phyloP scores from a whole-genome alignment of 1,140 invertebrate genomes.

The Tenebrio molitor region DNA sequence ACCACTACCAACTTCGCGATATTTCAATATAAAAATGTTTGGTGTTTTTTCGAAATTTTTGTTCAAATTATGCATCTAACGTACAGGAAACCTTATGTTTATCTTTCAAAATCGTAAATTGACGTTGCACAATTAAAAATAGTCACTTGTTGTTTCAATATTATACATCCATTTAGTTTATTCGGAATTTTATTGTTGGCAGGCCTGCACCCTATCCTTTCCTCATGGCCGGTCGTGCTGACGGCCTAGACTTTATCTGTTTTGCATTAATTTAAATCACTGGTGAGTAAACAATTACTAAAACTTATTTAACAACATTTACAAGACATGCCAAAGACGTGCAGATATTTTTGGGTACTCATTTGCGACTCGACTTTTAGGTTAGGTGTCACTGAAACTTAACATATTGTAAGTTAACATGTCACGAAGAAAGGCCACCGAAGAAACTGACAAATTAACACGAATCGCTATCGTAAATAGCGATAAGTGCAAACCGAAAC shows the following conservation, averaged over 20 bases:
- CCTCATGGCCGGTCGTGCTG: slow-evolving; percentile 47
- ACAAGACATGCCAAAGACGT: background rate
- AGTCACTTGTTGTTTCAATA: too few species aligned
- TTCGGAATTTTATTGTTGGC: slow-evolving; percentile 5
- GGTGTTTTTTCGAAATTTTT: too few species aligned
- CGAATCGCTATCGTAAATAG: slow-evolving; percentile 98
- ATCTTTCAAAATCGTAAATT: too few species aligned
- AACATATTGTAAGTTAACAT: slow-evolving; percentile 66
- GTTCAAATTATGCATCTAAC: too few species aligned
- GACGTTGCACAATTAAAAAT: too few species aligned
- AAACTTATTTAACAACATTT: background rate
- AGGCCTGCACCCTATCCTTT: slow-evolving; percentile 20
- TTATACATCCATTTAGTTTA: background rate
- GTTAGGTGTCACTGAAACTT: slow-evolving; percentile 29
- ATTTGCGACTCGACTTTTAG: slow-evolving; percentile 4
- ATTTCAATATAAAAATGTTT: too few species aligned
- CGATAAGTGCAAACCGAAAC: slow-evolving; percentile 99
- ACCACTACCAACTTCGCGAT: background rate
- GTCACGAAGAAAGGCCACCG: slow-evolving; percentile 81
- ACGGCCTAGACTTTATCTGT: slow-evolving; percentile 24
- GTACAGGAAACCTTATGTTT: too few species aligned
- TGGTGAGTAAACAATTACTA: slow-evolving; percentile 1
- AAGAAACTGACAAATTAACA: slow-evolving; percentile 92
- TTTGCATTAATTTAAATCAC: slow-evolving; percentile 15
- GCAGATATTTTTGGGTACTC: background rate